Percentiles rank a stretch among this genome's conserved stretches.
Conservation (phyloP, 2,888 invertebrate species). For the Willowsia nigromaculata region DNA sequence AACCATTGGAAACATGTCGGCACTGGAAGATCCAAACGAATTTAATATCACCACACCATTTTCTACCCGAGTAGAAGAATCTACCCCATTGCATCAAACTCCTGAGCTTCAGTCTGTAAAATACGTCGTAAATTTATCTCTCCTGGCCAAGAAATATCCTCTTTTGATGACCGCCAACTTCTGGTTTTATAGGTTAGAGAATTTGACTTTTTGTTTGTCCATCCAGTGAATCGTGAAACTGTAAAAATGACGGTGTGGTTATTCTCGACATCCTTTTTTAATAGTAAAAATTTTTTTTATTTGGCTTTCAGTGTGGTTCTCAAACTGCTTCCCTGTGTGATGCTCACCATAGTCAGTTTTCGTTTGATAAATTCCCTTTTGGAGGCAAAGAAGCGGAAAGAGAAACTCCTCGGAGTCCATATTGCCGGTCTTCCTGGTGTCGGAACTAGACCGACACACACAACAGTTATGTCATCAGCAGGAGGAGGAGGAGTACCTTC, state of each 20-base stretch:
- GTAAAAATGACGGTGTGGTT: too few relatives aligned
- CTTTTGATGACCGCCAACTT: conserved; percentile 85
- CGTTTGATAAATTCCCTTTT: conserved; percentile 13
- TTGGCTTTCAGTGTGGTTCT: conserved; percentile 85
- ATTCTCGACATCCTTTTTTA: too few relatives aligned
- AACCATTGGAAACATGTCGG: not conserved
- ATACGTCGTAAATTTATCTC: conserved; percentile 87
- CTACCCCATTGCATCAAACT: too few relatives aligned
- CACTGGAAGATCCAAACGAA: not conserved
- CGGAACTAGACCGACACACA: not conserved
- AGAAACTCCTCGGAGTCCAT: conserved; percentile 12
- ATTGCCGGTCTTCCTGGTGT: not conserved
- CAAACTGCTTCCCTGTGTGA: conserved; percentile 35
- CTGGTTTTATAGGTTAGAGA: conserved; percentile 88
- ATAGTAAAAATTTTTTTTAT: too few relatives aligned
- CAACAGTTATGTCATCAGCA: not conserved
- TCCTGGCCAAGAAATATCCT: conserved; percentile 83
- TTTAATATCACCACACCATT: not conserved
- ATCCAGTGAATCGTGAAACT: too few relatives aligned
- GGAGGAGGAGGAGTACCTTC: not conserved
- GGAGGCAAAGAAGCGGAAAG: conserved; percentile 78
- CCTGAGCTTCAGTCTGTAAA: conserved; percentile 79
- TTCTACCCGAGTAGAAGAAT: too few relatives aligned
- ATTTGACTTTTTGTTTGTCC: not conserved
- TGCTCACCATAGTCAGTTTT: conserved; percentile 1